Percentiles rank a stretch among this genome's conserved stretches.
phyloP scores from a whole-genome alignment of 2,888 invertebrate species.

The Muschampia plurimacula region DNA sequence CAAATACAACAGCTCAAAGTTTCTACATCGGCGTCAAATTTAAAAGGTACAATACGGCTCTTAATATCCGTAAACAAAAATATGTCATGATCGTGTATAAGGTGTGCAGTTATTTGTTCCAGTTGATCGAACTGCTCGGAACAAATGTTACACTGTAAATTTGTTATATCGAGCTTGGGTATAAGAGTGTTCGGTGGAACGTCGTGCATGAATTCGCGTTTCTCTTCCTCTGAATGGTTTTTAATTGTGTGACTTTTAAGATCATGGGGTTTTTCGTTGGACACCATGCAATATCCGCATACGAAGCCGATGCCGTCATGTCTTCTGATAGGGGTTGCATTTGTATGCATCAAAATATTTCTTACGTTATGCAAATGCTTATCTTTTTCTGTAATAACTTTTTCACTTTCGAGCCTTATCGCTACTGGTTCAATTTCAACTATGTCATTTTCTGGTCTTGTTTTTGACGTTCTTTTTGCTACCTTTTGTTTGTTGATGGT shows the following conservation, averaged over 20 bases:
- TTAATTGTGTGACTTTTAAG: constrained; percentile 57
- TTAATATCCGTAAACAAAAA: constrained; percentile 55
- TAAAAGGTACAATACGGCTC: constrained; percentile 61
- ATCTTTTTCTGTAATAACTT: constrained; percentile 37
- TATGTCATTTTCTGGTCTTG: neutral
- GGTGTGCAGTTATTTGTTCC: constrained; percentile 55
- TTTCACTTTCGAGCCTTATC: neutral
- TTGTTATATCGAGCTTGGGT: constrained; percentile 64
- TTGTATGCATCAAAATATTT: constrained; percentile 54
- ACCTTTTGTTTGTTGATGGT: neutral
- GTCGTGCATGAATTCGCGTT: constrained; percentile 52
- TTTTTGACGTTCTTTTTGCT: neutral
- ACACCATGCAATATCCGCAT: constrained; percentile 56
- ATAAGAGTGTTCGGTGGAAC: constrained; percentile 47
- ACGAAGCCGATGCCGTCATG: constrained; percentile 52
- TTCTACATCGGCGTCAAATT: constrained; percentile 52
- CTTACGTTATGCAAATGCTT: constrained; percentile 65
- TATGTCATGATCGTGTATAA: constrained; percentile 53
- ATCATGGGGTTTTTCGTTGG: constrained; percentile 51
- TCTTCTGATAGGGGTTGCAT: constrained; percentile 59
- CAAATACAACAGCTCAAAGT: constrained; percentile 58
- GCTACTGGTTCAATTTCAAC: neutral
- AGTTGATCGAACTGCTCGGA: constrained; percentile 47
- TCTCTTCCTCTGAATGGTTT: constrained; percentile 52
- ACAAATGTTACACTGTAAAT: constrained; percentile 60